Percentiles rank a stretch among this genome's conserved stretches.
phyloP scores from a whole-genome alignment of 2,113 vertebrate genomes.

The Campylomormyrus numenius region DNA sequence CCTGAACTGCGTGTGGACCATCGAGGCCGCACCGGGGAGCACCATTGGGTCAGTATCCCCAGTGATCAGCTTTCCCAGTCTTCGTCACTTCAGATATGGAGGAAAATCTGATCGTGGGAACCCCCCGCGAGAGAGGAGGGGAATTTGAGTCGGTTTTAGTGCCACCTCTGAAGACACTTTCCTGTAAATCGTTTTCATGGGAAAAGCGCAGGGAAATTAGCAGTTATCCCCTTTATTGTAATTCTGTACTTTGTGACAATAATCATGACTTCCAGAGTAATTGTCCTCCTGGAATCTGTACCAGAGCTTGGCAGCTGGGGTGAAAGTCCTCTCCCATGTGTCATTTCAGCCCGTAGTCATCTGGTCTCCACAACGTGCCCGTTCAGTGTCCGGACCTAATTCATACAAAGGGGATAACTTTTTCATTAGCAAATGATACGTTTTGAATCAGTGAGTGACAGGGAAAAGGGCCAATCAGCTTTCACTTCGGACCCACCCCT shows the following conservation, averaged over 20 bases:
- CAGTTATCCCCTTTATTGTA: not conserved
- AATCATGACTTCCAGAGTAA: not conserved
- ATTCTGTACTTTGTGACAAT: not conserved
- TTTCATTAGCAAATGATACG: not conserved
- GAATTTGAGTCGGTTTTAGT: not conserved
- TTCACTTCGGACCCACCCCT: not conserved
- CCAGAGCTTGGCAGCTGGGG: not conserved
- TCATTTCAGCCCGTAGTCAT: not conserved
- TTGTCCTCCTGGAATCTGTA: not conserved
- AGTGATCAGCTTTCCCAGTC: not conserved
- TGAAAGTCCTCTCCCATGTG: not conserved
- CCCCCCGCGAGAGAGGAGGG: not conserved
- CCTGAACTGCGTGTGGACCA: conserved; percentile 88
- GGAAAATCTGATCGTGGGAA: not conserved
- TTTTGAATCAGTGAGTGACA: not conserved
- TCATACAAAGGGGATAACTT: not conserved
- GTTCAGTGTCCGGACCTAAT: not conserved
- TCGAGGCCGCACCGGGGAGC: conserved; percentile 86
- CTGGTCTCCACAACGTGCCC: not conserved
- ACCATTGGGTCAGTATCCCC: conserved; percentile 79
- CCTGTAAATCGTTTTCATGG: not conserved
- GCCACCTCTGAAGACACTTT: not conserved
- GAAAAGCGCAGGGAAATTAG: not conserved
- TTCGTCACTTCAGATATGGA: not conserved
- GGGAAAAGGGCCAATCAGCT: not conserved